Base-by-base conservation (phyloP, 1,140 invertebrate genomes). In the Pararge aegeria region DNA sequence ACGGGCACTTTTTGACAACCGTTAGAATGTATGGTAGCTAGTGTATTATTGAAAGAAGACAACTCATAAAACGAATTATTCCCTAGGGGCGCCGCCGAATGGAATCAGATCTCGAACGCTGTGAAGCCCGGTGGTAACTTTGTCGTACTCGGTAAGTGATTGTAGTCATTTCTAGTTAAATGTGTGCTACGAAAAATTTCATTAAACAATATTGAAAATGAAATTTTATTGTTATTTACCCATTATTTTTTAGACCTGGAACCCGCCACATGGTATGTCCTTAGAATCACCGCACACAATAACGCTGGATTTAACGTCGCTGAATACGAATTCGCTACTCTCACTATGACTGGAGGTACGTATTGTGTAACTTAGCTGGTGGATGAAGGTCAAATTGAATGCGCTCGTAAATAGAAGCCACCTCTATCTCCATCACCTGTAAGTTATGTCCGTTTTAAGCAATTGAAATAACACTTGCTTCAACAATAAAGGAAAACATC, bases 261-360 rank as follows among this genome's bases (percentile, higher is more conserved):
- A 72, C 96, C 97, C 0, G 97, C 96, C 7, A 97, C 94, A 16
- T 98, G 97, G 96, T 98, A 98, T 82, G 94, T 96, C 64, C 89
- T 97, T 10, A 92, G 95, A 27, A 97, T 99, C 15, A 98, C 97
- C 2, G 97, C 97, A 16, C 96, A 98, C 87, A 99, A 98, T 79
- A 98, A 98, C 77, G 97, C 97, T 51, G 98, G 97, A 38, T 97
- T 97, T 68, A 96, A 97, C 18, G 96, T 98, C 27, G 96, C 96
- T 44, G 95, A 98, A 93, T 96, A 97, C 77, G 96, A 97, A 91
- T 98, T 98, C 87, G 97, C 96, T 13, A 99, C 98, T 10, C 92
- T 99, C 6, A 98, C 97, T 16, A 94, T 97, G 61, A 96, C 96
- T 70, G 98, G 98, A 94, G 96, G 96, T 51, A 44, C 15, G 16